Base-by-base conservation (phyloP, 2,888 invertebrate species). In the Monopis laevigella region DNA sequence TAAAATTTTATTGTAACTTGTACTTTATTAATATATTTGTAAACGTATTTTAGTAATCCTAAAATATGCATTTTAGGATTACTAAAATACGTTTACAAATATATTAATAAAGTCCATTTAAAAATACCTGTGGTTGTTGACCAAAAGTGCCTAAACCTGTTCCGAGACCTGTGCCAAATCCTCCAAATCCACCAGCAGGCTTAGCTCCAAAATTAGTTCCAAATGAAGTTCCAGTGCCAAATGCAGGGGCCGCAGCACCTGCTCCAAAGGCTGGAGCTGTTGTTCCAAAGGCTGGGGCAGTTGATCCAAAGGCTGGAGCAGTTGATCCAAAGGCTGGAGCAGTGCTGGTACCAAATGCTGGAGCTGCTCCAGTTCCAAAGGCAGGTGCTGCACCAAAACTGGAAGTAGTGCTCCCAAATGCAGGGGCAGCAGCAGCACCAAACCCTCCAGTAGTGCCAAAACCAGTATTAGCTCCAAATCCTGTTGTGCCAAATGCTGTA, bases 181-280 rank as follows among this genome's bases (percentile, higher is more conserved):
- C 59, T 42, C 57, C 56, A 44, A 61, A 62, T 3, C 50, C 51
- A 29, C 38, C 40, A 39, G 43, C 46, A 11, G 43, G 42, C 30
- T 43, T 46, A n/a, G 74, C 73, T 44, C 80, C 75, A 59, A 84
- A 84, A 7, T 64, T 58, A 24, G 68, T 49, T 72, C 75, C 42
- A 26, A 42, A 35, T 8, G 35, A 7, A n/a, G 35, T 16, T 4
- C 42, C 42, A n/a, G 61, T 45, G 3, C 83, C 84, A 56, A 86
- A 84, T 6, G 73, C 57, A 8, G 80, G 70, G 21, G 66, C 62
- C n/a, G 24, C 24, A 21, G 24, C 8, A 3, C 24, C 17, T 18
- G 43, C 19, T n/a, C 70, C 67, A 54, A 67, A 62, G 18, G 71
- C 53, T 48, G 70, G 58, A 28, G 72, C 63, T 32, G 65, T 53